phyloP scores from a whole-genome alignment of 2,888 invertebrate species.

The Drosophila mayaguana region DNA sequence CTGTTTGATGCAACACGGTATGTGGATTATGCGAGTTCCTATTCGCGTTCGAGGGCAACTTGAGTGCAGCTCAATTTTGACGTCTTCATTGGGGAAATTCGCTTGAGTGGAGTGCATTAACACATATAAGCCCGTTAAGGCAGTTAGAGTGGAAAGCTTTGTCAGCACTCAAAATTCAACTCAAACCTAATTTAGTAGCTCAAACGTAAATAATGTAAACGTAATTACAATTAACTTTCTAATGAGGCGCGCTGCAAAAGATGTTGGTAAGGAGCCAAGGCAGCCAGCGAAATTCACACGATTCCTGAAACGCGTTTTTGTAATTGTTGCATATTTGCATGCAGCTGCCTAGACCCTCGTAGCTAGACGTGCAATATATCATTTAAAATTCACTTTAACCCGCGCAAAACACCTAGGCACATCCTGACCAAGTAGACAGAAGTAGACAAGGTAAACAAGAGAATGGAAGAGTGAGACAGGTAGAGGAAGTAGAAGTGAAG shows the following conservation, averaged over 20 bases:
- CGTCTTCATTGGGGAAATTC: conserved; percentile 42
- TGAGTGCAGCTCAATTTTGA: conserved; percentile 10
- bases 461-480: background rate
- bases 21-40: conserved; percentile 22
- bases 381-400: conserved; percentile 77
- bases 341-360: conserved; percentile 16
- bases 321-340: conserved; percentile 45
- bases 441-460: background rate
- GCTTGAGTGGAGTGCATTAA: conserved; percentile 8
- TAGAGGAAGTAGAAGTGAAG: background rate
- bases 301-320: conserved; percentile 18
- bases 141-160: conserved; percentile 4
- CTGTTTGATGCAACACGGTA: conserved; percentile 36
- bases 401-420: conserved; percentile 45
- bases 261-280: conserved; percentile 3
- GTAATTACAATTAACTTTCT: conserved; percentile 63
- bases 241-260: conserved; percentile 42
- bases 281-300: conserved; percentile 28
- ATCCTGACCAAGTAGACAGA: conserved; percentile 20
- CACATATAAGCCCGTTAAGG: conserved; percentile 11
- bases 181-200: conserved; percentile 14
- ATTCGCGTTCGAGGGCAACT: conserved; percentile 24
- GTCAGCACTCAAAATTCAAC: conserved; percentile 7
- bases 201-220: conserved; percentile 46
- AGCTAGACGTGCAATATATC: conserved; percentile 68